Percentiles rank a stretch among this genome's conserved stretches.
Evolutionary conservation across 2,888 invertebrate genomes (phyloP).

Genomic region (Dione vanillae): DNA sequence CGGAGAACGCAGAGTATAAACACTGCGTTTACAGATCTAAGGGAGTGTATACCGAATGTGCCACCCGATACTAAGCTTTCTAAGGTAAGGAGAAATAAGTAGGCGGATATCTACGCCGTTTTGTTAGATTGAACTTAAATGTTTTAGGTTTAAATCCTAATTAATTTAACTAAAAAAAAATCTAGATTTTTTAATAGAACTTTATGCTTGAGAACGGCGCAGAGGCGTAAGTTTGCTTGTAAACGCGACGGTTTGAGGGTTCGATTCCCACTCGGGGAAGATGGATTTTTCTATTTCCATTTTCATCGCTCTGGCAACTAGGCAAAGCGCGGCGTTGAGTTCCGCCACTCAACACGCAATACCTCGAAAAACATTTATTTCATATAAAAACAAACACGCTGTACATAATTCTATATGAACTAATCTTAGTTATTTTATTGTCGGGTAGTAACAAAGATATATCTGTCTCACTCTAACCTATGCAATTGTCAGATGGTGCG

Average conservation of each 20-base stretch:
- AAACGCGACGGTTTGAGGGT: no score
- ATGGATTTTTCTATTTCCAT: no score
- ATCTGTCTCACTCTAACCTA: conserved; percentile 60
- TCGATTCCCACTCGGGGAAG: no score
- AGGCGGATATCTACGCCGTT: background rate
- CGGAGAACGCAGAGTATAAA: conserved; percentile 97
- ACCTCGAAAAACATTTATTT: no score
- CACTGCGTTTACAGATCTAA: conserved; percentile 95
- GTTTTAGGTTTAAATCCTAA: no score
- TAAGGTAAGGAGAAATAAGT: conserved; percentile 86
- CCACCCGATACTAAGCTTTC: conserved; percentile 97
- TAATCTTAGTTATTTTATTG: conserved; percentile 23
- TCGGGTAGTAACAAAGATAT: conserved; percentile 34
- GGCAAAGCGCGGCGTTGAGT: no score
- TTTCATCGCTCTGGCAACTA: no score
- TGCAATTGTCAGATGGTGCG: conserved; percentile 79
- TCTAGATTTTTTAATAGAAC: background rate
- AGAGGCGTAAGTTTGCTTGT: no score
- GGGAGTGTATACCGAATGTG: conserved; percentile 98
- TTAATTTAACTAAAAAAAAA: no score
- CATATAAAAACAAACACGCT: background rate
- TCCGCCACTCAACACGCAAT: no score
- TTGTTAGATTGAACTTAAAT: no score
- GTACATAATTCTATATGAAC: background rate
- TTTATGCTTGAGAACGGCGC: no score